Percentiles rank a stretch among this genome's conserved stretches.
phyloP scores from a whole-genome alignment of 2,888 invertebrate genomes.

The Cactoblastis cactorum region DNA sequence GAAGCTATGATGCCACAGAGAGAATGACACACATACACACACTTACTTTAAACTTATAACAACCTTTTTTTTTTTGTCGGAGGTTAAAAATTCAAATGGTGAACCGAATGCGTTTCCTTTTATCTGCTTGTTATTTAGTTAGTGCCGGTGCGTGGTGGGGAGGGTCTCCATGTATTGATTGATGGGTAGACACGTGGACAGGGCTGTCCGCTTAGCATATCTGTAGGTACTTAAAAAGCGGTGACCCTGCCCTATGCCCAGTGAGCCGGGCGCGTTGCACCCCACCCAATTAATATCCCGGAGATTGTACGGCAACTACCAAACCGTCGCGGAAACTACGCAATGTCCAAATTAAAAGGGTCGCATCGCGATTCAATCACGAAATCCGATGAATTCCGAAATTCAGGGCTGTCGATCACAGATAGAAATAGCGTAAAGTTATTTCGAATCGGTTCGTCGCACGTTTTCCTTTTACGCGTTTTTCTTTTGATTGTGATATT shows the following conservation, averaged over 20 bases:
- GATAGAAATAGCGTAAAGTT: constrained; percentile 36
- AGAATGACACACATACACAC: too few relatives aligned
- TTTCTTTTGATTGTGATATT: too few relatives aligned
- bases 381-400: constrained; percentile 37
- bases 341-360: constrained; percentile 44
- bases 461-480: constrained; percentile 12
- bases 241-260: constrained; percentile 26
- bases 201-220: constrained; percentile 35
- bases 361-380: constrained; percentile 51
- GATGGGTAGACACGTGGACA: constrained; percentile 48
- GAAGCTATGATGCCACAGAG: too few relatives aligned
- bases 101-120: constrained; percentile 47
- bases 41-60: too few relatives aligned
- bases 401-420: constrained; percentile 31
- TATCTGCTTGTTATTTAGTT: constrained; percentile 57
- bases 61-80: too few relatives aligned
- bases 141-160: constrained; percentile 29
- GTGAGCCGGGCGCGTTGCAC: constrained; percentile 40
- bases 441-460: constrained; percentile 18
- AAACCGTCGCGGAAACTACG: constrained; percentile 45
- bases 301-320: constrained; percentile 49
- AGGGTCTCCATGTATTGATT: constrained; percentile 51
- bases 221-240: constrained; percentile 19
- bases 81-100: constrained; percentile 36
- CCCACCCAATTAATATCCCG: constrained; percentile 61